A percentile compares a stretch with the other conserved stretches of the same genome.
Conservation (phyloP, 1,140 invertebrate species). For the Cotesia vestalis region DNA sequence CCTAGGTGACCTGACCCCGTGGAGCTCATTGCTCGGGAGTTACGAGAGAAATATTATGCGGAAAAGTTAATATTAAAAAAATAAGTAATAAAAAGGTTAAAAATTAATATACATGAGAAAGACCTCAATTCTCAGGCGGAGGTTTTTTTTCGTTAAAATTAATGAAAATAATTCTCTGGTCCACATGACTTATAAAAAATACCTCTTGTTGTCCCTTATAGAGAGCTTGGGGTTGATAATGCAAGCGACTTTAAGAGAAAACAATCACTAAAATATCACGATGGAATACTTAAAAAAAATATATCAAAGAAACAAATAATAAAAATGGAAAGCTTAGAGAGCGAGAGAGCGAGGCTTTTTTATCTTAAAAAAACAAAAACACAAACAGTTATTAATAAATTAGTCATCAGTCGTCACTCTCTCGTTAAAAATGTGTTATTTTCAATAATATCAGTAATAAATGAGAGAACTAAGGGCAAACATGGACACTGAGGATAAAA, state of each 20-base stretch:
- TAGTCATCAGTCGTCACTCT: constrained; percentile 43
- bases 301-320: constrained; percentile 43
- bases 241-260: constrained; percentile 26
- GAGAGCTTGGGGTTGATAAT: constrained; percentile 39
- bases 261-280: constrained; percentile 14
- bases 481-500: constrained; percentile 55
- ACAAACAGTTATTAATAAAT: constrained; percentile 39
- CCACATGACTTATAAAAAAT: constrained; percentile 34
- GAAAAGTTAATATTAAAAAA: background rate
- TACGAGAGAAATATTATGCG: background rate
- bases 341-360: constrained; percentile 11
- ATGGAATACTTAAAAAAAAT: constrained; percentile 31
- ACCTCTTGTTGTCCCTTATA: constrained; percentile 52
- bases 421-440: constrained; percentile 6
- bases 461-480: constrained; percentile 42
- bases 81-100: background rate
- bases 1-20: background rate
- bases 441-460: constrained; percentile 39
- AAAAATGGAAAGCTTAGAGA: constrained; percentile 44
- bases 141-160: background rate
- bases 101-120: background rate
- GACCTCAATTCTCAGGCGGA: constrained; percentile 14
- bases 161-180: constrained; percentile 1
- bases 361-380: constrained; percentile 33
- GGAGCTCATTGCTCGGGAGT: constrained; percentile 6